A percentile compares a stretch with the other conserved stretches of the same genome.
These are phyloP conservation scores for Hypolimnas misippus DNA, from an alignment of 2,888 invertebrate genomes.

Conservation along the genomic window DNA sequence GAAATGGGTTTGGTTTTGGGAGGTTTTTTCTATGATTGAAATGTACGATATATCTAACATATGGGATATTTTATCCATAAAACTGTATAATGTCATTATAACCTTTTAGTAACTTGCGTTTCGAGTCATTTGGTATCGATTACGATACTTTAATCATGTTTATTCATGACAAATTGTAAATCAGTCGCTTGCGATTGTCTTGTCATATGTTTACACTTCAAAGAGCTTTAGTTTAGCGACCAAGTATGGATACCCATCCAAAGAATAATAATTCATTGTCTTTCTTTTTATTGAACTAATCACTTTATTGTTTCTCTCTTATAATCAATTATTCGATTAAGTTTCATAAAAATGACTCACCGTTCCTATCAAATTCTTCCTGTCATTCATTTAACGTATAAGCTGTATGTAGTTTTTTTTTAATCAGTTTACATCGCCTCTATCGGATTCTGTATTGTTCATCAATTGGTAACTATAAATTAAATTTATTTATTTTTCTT, in stretches of 20 bases:
- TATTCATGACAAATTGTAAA: too few relatives aligned
- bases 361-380: constrained; percentile 67
- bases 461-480: constrained; percentile 3
- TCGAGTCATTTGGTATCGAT: neutral
- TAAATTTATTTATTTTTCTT: constrained; percentile 1
- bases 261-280: constrained; percentile 82
- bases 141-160: too few relatives aligned
- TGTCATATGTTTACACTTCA: constrained; percentile 24
- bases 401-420: constrained; percentile 28
- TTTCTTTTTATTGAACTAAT: constrained; percentile 82
- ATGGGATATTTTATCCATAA: too few relatives aligned
- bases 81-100: too few relatives aligned
- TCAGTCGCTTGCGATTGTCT: neutral
- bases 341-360: constrained; percentile 75
- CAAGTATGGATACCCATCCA: constrained; percentile 75
- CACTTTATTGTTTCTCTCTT: constrained; percentile 81
- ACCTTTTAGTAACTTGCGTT: too few relatives aligned
- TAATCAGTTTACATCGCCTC: neutral
- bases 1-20: too few relatives aligned
- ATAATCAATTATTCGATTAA: constrained; percentile 83
- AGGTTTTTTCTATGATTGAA: too few relatives aligned
- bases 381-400: constrained; percentile 64
- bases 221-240: constrained; percentile 54
- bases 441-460: constrained; percentile 8
- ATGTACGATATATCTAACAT: too few relatives aligned